A percentile compares a stretch with the other conserved stretches of the same genome.
These are phyloP conservation scores for Lasioglossum lativentre DNA, from an alignment of 2,888 invertebrate species.

Conservation along the genomic window DNA sequence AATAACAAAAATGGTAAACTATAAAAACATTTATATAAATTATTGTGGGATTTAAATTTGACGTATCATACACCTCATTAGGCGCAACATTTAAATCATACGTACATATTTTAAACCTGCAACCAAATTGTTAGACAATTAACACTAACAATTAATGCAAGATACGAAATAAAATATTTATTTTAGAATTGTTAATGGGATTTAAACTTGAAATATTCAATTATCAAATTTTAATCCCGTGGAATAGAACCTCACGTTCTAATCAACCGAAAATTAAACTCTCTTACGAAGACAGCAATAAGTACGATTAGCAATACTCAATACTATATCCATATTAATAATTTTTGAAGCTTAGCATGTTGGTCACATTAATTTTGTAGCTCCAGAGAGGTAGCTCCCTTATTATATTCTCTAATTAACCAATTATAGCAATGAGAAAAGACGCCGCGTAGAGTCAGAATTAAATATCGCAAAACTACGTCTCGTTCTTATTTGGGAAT, in stretches of 20 bases:
- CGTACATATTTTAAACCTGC: neutral
- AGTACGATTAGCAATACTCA: slow-evolving; percentile 24
- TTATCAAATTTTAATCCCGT: slow-evolving; percentile 26
- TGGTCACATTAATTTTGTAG: too few relatives aligned
- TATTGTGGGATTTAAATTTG: neutral
- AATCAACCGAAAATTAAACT: slow-evolving; percentile 32
- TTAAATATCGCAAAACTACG: neutral
- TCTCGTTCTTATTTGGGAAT: too few relatives aligned
- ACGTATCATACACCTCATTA: neutral
- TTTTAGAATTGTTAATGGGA: slow-evolving; percentile 12
- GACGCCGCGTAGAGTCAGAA: slow-evolving; percentile 26
- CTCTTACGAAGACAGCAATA: neutral
- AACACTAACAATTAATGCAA: neutral
- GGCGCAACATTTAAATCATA: neutral
- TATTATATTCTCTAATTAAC: slow-evolving; percentile 11
- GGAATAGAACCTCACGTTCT: slow-evolving; percentile 17
- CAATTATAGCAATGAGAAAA: slow-evolving; percentile 12
- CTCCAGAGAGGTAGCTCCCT: too few relatives aligned
- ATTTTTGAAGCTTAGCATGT: slow-evolving; percentile 35
- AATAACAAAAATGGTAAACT: neutral
- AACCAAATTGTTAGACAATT: neutral
- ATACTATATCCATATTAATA: slow-evolving; percentile 14
- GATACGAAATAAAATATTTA: neutral
- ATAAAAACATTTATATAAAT: neutral
- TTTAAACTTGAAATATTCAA: slow-evolving; percentile 8